Evolutionary conservation across 2,797 vertebrate genomes (phyloP).

Genomic region (Periparus ater): DNA sequence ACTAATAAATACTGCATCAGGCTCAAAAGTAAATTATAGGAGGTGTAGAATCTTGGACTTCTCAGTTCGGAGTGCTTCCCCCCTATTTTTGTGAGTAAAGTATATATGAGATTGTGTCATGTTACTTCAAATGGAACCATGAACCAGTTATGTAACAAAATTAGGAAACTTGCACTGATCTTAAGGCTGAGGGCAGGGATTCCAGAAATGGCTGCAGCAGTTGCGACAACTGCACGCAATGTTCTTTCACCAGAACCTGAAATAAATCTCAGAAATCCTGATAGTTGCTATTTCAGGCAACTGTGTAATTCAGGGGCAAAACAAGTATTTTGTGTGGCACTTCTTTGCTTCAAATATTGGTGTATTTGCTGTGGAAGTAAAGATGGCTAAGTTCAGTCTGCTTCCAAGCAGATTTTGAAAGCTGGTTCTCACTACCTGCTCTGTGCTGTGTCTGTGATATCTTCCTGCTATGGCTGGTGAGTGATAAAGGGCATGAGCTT

Average conservation of each 20-base stretch:
- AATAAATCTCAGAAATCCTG: conserved; percentile 35
- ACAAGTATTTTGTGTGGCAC: background rate
- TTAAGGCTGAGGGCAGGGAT: background rate
- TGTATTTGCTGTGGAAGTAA: background rate
- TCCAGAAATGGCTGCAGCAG: conserved; percentile 22
- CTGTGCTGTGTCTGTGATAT: background rate
- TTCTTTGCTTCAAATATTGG: background rate
- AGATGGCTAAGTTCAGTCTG: background rate
- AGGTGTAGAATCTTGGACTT: background rate
- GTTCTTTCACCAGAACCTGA: conserved; percentile 26
- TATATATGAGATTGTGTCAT: background rate
- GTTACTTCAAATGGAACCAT: background rate
- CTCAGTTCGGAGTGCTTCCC: background rate
- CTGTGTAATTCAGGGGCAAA: conserved; percentile 1
- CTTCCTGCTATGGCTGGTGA: background rate
- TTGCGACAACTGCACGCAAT: background rate
- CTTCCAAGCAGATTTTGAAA: background rate
- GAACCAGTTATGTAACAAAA: background rate
- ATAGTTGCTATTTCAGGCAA: background rate
- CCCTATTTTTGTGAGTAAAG: background rate
- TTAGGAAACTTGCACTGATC: background rate
- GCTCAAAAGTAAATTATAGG: background rate
- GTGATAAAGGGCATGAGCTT: background rate
- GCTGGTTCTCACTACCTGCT: accelerated
- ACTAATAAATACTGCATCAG: background rate